These are phyloP conservation scores for Panonychus citri DNA, from an alignment of 1,140 invertebrate genomes.

Conservation along the genomic window DNA sequence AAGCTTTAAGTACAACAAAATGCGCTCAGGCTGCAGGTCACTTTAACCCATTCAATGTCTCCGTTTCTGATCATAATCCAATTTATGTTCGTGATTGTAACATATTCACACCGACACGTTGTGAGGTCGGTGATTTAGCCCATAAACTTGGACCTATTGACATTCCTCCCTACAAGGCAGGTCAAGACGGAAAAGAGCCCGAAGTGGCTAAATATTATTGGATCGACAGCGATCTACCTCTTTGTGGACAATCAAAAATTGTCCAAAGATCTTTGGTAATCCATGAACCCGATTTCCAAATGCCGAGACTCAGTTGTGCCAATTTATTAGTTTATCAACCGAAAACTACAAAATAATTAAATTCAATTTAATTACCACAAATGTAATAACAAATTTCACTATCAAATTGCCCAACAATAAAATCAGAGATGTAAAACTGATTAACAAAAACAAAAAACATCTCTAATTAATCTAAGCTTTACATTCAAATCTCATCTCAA, in stretches of 20 bases:
- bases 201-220: conserved; percentile 15
- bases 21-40: conserved; percentile 49
- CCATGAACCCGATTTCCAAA: conserved; percentile 34
- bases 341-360: neutral
- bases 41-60: conserved; percentile 55
- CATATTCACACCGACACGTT: conserved; percentile 44
- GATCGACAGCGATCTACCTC: conserved; percentile 59
- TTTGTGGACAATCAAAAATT: conserved; percentile 51
- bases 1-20: conserved; percentile 36
- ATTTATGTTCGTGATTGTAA: conserved; percentile 17
- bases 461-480: no score
- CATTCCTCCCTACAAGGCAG: conserved; percentile 24
- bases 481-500: no score
- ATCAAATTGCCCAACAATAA: no score
- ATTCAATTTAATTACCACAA: no score
- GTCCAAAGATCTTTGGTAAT: conserved; percentile 57
- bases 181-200: neutral
- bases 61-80: conserved; percentile 9
- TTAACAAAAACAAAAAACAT: no score
- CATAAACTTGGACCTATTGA: conserved; percentile 57
- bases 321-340: conserved; percentile 13
- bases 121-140: conserved; percentile 72
- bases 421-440: no score
- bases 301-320: conserved; percentile 11
- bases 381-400: no score